These are phyloP conservation scores for Leptura quadrifasciata DNA, from an alignment of 2,888 invertebrate genomes.

Conservation along the genomic window DNA sequence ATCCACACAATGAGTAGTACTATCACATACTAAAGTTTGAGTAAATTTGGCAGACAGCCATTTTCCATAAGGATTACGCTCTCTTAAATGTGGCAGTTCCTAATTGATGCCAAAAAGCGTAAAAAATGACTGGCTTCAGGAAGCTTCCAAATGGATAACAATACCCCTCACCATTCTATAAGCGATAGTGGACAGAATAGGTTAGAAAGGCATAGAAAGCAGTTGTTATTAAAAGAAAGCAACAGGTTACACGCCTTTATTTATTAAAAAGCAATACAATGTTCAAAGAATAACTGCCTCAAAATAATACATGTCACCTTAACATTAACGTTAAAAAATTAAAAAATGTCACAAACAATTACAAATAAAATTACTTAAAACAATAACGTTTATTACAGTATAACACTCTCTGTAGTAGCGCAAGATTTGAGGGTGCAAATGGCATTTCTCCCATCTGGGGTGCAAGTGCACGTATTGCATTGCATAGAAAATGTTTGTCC, in stretches of 20 bases:
- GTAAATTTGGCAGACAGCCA: too few species aligned
- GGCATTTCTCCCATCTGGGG: slow-evolving; percentile 73
- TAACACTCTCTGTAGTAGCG: neutral
- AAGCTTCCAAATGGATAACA: too few species aligned
- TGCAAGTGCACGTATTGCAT: slow-evolving; percentile 76
- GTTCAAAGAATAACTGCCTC: neutral
- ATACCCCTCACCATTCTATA: too few species aligned
- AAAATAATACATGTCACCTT: neutral
- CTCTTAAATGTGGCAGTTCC: too few species aligned
- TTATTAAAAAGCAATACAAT: neutral
- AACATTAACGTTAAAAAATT: neutral
- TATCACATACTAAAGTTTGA: too few species aligned
- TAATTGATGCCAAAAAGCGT: too few species aligned
- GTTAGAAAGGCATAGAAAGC: neutral
- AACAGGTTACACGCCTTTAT: neutral
- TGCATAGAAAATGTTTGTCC: slow-evolving; percentile 66
- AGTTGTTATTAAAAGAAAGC: slow-evolving; percentile 3
- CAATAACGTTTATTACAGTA: neutral
- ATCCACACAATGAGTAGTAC: too few species aligned
- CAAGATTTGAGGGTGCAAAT: slow-evolving; percentile 70
- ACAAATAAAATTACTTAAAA: slow-evolving; percentile 2
- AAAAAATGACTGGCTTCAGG: too few species aligned
- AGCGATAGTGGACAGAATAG: neutral
- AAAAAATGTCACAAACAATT: neutral
- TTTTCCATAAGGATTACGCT: too few species aligned